phyloP scores from a whole-genome alignment of 2,888 invertebrate species.

The Tuberolachnus salignus region DNA sequence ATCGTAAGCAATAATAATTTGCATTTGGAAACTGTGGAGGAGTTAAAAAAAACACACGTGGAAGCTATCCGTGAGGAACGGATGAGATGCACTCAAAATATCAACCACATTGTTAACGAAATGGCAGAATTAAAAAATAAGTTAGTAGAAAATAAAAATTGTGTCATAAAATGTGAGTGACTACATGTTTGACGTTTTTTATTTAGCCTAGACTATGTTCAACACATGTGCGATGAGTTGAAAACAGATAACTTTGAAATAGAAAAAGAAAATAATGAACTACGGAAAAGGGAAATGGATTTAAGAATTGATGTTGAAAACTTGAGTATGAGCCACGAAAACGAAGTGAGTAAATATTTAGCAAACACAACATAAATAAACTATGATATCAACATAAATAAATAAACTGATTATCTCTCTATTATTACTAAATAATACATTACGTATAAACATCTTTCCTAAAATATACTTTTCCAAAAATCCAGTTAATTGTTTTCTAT shows the following conservation, averaged over 20 bases:
- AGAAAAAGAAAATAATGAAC: slow-evolving; percentile 12
- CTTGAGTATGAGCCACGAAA: background rate
- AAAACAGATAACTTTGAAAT: slow-evolving; percentile 14
- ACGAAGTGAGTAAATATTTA: slow-evolving; percentile 31
- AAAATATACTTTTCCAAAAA: too few relatives aligned
- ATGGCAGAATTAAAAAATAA: slow-evolving; percentile 5
- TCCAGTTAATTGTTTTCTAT: too few relatives aligned
- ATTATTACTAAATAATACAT: too few relatives aligned
- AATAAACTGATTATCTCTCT: too few relatives aligned
- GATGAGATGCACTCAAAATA: slow-evolving; percentile 4
- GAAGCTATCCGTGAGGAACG: slow-evolving; percentile 40
- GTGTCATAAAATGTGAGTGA: background rate
- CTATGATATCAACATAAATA: too few relatives aligned
- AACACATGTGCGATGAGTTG: slow-evolving; percentile 6
- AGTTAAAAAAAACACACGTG: slow-evolving; percentile 5
- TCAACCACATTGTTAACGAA: slow-evolving; percentile 19
- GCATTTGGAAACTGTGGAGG: slow-evolving; percentile 20
- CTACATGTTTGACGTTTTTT: background rate
- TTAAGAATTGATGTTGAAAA: slow-evolving; percentile 5
- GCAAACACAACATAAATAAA: background rate
- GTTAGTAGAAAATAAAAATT: slow-evolving; percentile 15
- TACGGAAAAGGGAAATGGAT: background rate
- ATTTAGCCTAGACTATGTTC: slow-evolving; percentile 19
- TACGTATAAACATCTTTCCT: too few relatives aligned
- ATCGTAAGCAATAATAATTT: slow-evolving; percentile 21